Conservation (phyloP, 2,113 vertebrate species). For the Speoplatyrhinus poulsoni region DNA sequence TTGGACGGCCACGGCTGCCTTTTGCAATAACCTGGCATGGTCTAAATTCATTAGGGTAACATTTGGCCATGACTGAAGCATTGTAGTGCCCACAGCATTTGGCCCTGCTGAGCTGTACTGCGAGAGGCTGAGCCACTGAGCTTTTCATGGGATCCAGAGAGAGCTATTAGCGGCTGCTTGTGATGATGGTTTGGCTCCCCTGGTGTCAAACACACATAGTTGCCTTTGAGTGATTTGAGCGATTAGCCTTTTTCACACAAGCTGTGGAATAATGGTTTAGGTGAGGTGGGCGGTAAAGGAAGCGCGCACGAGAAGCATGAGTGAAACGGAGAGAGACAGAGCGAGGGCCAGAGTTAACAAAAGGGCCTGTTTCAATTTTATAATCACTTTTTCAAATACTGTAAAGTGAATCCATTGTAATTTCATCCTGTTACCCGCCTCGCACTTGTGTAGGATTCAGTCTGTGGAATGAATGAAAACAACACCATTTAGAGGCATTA, state of each 20-base stretch:
- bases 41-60: constrained; percentile 76
- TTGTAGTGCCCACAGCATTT: constrained; percentile 73
- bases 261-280: constrained; percentile 59
- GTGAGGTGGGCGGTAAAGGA: constrained; percentile 34
- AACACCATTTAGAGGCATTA: neutral
- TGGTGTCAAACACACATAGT: constrained; percentile 72
- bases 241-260: constrained; percentile 68
- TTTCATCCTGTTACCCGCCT: neutral
- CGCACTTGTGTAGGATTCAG: neutral
- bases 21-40: constrained; percentile 76
- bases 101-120: constrained; percentile 61
- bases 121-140: constrained; percentile 52
- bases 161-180: constrained; percentile 74
- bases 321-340: constrained; percentile 15
- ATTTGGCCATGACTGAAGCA: constrained; percentile 68
- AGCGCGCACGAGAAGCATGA: constrained; percentile 3
- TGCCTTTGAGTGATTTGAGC: constrained; percentile 74
- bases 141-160: constrained; percentile 69
- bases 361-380: constrained; percentile 18
- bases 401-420: neutral
- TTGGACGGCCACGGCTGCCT: constrained; percentile 69
- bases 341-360: constrained; percentile 21
- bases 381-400: constrained; percentile 16
- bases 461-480: neutral
- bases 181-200: constrained; percentile 72